Evolutionary conservation across 2,888 invertebrate species (phyloP).

Genomic region (Villa cingulata): DNA sequence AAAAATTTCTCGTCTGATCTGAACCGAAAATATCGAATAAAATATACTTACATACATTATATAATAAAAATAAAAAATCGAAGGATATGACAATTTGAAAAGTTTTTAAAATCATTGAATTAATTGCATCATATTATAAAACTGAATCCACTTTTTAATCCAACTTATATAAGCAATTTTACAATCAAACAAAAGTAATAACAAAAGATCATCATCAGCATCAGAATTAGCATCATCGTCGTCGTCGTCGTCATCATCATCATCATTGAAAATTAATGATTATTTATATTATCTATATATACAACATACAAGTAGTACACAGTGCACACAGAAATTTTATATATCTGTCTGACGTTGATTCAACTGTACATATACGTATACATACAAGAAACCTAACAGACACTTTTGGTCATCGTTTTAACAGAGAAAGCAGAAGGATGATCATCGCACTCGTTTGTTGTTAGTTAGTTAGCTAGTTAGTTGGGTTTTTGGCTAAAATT

Average conservation of each 20-base stretch:
- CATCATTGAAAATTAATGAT: slow-evolving; percentile 8
- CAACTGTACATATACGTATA: neutral
- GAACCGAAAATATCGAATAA: neutral
- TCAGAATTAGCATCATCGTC: slow-evolving; percentile 3
- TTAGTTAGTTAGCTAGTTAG: too few species aligned
- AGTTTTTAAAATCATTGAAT: too few species aligned
- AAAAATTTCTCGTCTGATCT: slow-evolving; percentile 1
- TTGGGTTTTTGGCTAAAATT: too few species aligned
- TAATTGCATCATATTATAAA: too few species aligned
- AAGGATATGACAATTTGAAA: slow-evolving; percentile 1
- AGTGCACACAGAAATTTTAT: too few species aligned
- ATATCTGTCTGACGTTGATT: too few species aligned
- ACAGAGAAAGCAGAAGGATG: too few species aligned
- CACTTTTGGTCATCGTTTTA: neutral
- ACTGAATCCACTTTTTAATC: neutral
- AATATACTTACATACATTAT: too few species aligned
- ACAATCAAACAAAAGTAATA: neutral
- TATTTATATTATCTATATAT: neutral
- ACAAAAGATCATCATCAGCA: slow-evolving; percentile 3
- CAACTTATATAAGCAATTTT: neutral
- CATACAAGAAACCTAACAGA: too few species aligned
- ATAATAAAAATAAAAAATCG: too few species aligned
- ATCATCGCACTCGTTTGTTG: too few species aligned
- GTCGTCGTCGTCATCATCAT: slow-evolving; percentile 3
- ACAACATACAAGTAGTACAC: too few species aligned